A percentile compares a stretch with the other conserved stretches of the same genome.
Conservation (phyloP, 1,140 invertebrate genomes). For the Physella acuta region DNA sequence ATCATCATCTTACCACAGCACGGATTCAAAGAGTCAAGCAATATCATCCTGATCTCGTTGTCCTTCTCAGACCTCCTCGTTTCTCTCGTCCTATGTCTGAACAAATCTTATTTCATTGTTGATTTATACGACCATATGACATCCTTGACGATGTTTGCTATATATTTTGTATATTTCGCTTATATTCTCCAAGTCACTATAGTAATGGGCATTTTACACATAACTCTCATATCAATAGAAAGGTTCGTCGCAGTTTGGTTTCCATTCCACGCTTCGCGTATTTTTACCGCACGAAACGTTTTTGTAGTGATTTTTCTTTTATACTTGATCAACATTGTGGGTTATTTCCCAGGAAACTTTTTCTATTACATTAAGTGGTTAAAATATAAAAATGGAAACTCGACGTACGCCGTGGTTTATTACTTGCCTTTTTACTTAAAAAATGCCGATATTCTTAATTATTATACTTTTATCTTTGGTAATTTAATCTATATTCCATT, state of each 20-base stretch:
- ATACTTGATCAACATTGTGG: neutral
- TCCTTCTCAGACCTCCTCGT: constrained; percentile 2
- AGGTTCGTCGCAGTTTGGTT: constrained; percentile 9
- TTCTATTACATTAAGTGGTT: neutral
- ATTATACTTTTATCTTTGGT: neutral
- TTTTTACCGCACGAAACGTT: neutral
- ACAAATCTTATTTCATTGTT: neutral
- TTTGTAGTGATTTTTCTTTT: neutral
- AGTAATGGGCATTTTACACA: neutral
- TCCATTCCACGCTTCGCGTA: neutral
- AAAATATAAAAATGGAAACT: neutral
- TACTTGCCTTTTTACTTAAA: neutral
- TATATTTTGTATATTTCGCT: neutral
- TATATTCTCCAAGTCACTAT: neutral
- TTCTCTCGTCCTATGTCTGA: neutral
- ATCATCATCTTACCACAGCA: neutral
- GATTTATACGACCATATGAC: neutral
- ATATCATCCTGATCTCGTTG: constrained; percentile 1
- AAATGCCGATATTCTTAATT: neutral
- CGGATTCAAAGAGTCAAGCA: constrained; percentile 2
- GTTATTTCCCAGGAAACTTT: neutral
- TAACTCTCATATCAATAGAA: neutral
- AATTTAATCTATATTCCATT: neutral
- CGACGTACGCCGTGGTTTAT: neutral
- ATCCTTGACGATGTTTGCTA: neutral